Conservation (phyloP, 2,797 vertebrate genomes). For the Sebastolobus alascanus region DNA sequence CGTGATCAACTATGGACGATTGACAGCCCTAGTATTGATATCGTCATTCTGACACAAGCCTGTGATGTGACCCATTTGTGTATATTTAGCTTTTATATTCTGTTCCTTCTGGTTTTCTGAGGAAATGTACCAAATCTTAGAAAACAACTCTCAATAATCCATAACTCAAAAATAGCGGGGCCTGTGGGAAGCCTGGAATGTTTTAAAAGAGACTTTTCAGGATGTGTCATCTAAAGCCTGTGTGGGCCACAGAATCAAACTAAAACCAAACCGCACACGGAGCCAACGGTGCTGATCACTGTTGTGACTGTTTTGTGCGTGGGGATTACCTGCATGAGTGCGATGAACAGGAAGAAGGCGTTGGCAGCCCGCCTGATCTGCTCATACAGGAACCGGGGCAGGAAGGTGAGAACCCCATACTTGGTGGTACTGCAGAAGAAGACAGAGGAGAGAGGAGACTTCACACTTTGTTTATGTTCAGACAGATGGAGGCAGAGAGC, state of each 20-base stretch:
- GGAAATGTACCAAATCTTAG: not conserved
- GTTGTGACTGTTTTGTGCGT: not conserved
- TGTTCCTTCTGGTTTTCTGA: not conserved
- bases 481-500: not conserved
- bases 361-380: conserved; percentile 99
- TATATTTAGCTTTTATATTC: not conserved
- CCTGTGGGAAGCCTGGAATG: not conserved
- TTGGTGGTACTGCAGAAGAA: conserved; percentile 92
- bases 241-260: conserved; percentile 21
- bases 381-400: conserved; percentile 99
- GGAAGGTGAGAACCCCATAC: conserved; percentile 97
- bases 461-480: conserved; percentile 9
- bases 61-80: not conserved
- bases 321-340: conserved; percentile 95
- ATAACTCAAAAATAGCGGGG: conserved; percentile 1
- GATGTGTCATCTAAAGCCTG: conserved; percentile 17
- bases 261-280: conserved; percentile 18
- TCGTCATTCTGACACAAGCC: not conserved
- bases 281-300: conserved; percentile 7
- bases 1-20: no score
- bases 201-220: conserved; percentile 7
- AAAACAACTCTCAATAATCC: conserved; percentile 15
- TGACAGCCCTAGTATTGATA: not conserved
- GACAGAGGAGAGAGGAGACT: conserved; percentile 9
- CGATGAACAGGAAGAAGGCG: conserved; percentile 99